Percentiles rank a stretch among this genome's conserved stretches.
Conservation (phyloP, 2,888 invertebrate genomes). For the Chaitophorus viminalis region DNA sequence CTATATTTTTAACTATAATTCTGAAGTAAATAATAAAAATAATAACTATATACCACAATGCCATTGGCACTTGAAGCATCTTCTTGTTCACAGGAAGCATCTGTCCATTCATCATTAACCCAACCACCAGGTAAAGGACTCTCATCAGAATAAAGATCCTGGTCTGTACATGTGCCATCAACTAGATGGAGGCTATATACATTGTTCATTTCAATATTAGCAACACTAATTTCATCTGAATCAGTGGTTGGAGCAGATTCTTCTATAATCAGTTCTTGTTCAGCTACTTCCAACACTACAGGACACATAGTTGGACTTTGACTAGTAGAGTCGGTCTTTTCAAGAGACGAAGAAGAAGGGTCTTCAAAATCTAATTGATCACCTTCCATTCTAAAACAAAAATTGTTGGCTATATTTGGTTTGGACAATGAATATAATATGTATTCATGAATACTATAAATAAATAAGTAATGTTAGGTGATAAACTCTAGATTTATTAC, state of each 20-base stretch:
- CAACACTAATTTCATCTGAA: slow-evolving; percentile 51
- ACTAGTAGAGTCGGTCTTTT: slow-evolving; percentile 64
- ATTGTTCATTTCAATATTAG: slow-evolving; percentile 44
- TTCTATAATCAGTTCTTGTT: slow-evolving; percentile 59
- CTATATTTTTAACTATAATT: too few species aligned
- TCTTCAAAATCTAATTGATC: slow-evolving; percentile 56
- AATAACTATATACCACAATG: slow-evolving; percentile 14
- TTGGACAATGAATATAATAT: neutral
- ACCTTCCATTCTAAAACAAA: slow-evolving; percentile 56
- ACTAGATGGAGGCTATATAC: slow-evolving; percentile 38
- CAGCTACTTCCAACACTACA: slow-evolving; percentile 54
- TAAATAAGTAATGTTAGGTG: neutral
- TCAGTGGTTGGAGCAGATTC: slow-evolving; percentile 52
- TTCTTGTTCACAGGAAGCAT: slow-evolving; percentile 53
- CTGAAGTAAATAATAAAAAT: slow-evolving; percentile 5
- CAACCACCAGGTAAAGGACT: slow-evolving; percentile 51
- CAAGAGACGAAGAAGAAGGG: slow-evolving; percentile 57
- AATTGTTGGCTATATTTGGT: neutral
- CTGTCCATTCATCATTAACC: slow-evolving; percentile 54
- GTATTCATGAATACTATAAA: neutral
- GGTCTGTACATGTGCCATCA: slow-evolving; percentile 57
- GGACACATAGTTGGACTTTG: slow-evolving; percentile 61
- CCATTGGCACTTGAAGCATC: slow-evolving; percentile 48
- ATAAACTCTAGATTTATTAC: neutral
- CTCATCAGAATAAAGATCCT: slow-evolving; percentile 56